These are phyloP conservation scores for Indicator maculatus DNA, from an alignment of 2,113 vertebrate genomes.

Conservation along the genomic window DNA sequence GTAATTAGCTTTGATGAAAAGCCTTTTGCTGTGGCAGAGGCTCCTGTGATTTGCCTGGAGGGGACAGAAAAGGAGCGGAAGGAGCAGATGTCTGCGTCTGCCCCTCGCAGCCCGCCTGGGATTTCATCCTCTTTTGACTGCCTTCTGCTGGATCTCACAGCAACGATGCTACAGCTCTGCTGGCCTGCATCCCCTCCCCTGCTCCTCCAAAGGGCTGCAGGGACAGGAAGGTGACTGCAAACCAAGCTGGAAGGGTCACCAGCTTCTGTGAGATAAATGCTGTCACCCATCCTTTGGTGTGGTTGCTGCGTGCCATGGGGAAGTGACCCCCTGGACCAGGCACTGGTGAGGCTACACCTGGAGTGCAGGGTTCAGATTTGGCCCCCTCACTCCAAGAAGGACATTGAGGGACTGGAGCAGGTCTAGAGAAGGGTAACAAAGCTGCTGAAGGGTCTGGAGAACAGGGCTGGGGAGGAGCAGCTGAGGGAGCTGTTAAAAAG, in stretches of 20 bases:
- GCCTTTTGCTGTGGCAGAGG: not conserved
- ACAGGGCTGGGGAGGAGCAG: too few species aligned
- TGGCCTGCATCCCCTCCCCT: not conserved
- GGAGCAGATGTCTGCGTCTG: slow-evolving; percentile 13
- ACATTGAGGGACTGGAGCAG: too few species aligned
- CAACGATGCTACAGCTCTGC: accelerated
- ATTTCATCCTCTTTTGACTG: not conserved
- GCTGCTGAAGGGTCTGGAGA: too few species aligned
- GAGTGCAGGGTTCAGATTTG: too few species aligned
- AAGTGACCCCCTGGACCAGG: not conserved
- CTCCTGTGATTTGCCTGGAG: not conserved
- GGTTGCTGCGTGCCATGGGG: not conserved
- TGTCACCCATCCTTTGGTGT: not conserved
- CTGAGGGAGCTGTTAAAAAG: too few species aligned
- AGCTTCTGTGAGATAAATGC: not conserved
- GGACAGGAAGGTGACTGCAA: not conserved
- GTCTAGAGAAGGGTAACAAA: too few species aligned
- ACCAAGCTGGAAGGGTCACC: not conserved
- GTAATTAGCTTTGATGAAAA: slow-evolving; percentile 25
- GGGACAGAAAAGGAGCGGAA: not conserved
- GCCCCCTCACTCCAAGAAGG: too few species aligned
- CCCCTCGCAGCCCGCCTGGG: not conserved
- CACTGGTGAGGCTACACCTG: too few species aligned
- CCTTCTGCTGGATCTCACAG: not conserved
- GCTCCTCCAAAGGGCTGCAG: not conserved